Evolutionary conservation across 1,140 invertebrate genomes (phyloP).

Genomic region (Acromyrmex heyeri): DNA sequence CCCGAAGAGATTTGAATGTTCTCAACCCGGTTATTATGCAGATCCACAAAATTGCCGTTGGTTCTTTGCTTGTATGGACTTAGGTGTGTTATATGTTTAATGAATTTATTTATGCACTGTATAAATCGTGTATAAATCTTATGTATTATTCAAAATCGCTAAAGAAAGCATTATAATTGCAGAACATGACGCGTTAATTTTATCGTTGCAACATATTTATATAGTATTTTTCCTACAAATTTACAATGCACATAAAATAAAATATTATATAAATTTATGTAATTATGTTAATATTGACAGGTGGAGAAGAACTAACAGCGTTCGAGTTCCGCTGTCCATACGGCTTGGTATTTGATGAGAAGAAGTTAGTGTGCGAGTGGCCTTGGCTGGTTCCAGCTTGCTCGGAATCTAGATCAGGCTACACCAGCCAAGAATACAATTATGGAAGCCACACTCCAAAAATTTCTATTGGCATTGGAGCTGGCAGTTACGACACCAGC

Average conservation of each 20-base stretch:
- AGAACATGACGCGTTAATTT: background rate
- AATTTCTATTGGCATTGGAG: slow-evolving; percentile 10
- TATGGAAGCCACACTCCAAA: slow-evolving; percentile 38
- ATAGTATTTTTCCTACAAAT: background rate
- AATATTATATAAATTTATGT: background rate
- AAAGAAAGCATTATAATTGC: slow-evolving; percentile 1
- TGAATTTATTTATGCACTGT: slow-evolving; percentile 18
- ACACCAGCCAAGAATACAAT: slow-evolving; percentile 60
- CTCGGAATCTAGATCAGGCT: slow-evolving; percentile 82
- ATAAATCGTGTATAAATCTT: background rate
- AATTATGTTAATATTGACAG: slow-evolving; percentile 64
- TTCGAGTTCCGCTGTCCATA: slow-evolving; percentile 95
- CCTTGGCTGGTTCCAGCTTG: slow-evolving; percentile 92
- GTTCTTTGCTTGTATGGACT: slow-evolving; percentile 94
- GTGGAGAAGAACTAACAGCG: slow-evolving; percentile 87
- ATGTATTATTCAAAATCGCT: slow-evolving; percentile 6
- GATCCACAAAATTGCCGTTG: slow-evolving; percentile 94
- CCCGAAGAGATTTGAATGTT: slow-evolving; percentile 88
- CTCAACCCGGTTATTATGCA: slow-evolving; percentile 90
- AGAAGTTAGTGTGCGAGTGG: slow-evolving; percentile 92
- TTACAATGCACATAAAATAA: background rate
- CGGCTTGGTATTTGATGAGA: slow-evolving; percentile 92
- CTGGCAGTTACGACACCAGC: slow-evolving; percentile 55
- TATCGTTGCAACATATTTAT: background rate
- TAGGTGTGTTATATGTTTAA: slow-evolving; percentile 88